phyloP scores from a whole-genome alignment of 2,113 vertebrate genomes.

The Sisor rabdophorus region DNA sequence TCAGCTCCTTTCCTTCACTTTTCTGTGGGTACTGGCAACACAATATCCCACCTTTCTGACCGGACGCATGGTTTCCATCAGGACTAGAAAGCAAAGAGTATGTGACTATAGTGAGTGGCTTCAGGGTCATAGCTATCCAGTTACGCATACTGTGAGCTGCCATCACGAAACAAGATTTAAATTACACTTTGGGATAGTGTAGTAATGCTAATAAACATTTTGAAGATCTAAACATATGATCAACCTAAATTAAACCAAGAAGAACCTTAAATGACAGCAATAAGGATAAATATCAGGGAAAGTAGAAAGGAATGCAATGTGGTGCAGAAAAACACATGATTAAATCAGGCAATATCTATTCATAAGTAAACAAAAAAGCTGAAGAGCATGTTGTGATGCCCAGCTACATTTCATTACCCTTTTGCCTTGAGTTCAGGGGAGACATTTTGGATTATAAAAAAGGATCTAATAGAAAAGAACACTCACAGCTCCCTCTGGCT shows the following conservation, averaged over 20 bases:
- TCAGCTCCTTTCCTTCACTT: constrained; percentile 92
- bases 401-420: no score
- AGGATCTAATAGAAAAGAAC: no score
- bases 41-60: constrained; percentile 81
- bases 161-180: neutral
- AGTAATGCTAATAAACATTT: neutral
- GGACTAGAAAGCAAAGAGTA: constrained; percentile 59
- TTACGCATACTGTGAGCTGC: constrained; percentile 3
- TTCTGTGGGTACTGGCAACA: constrained; percentile 87
- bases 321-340: no score
- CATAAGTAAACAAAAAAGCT: no score
- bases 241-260: neutral
- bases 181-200: constrained; percentile 9
- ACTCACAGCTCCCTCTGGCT: no score
- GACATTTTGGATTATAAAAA: no score
- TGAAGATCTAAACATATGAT: constrained; percentile 17
- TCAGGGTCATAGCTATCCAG: neutral
- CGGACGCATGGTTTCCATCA: constrained; percentile 57
- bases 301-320: no score
- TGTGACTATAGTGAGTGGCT: constrained; percentile 9
- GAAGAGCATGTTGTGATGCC: no score
- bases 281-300: no score
- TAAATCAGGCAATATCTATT: no score
- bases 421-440: no score
- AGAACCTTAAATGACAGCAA: no score